Evolutionary conservation across 2,797 vertebrate genomes (phyloP), one percentile per base, ranked within the genome.

Genomic region (Loriculus beryllinus): DNA sequence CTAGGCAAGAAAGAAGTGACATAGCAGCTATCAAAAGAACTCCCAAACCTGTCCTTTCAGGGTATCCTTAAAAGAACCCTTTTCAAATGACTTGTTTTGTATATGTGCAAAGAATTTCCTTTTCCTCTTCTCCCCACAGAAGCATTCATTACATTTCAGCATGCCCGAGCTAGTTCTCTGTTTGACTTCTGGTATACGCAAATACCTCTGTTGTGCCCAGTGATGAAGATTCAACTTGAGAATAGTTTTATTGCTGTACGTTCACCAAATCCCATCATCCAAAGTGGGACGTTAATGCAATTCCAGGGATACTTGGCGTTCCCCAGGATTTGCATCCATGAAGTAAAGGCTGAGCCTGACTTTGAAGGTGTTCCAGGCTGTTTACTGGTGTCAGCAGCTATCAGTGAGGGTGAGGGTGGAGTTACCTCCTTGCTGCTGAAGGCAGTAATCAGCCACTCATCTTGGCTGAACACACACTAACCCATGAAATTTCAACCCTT

Each of bases 1-100:
- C 51, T n/a, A 68, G 85, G 88, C 85, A 95, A 95, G 70, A 96
- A 95, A 87, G 82, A 93, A 94, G 93, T 90, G 92, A 88, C 91
- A 96, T 26, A 95, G 85, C n/a, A 86, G 70, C 91, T 51, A 83
- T 72, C 70, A 90, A 82, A 91, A 95, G 72, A 67, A 3, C 54
- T 80, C 39, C 22, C 56, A 69, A 91, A 93, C 72, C 82, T 79
- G 63, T 70, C 77, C 59, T 83, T 57, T 31, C 5, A 6, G 33
- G 56, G 5, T 47, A 82, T 94, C 95, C 93, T 95, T 82, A 92
- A 54, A 88, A 90, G 74, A 95, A 90, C 95, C 48, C 67, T 57
- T 91, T 72, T 23, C 40, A 74, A 78, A 62, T 29, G 7, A 78
- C 15, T 70, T 7, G 7, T 47, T 92, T 85, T 87, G 17, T 67